Evolutionary conservation across 1,140 invertebrate species (phyloP), one percentile per base, ranked within the genome.

Genomic region (Asbolus verrucosus): DNA sequence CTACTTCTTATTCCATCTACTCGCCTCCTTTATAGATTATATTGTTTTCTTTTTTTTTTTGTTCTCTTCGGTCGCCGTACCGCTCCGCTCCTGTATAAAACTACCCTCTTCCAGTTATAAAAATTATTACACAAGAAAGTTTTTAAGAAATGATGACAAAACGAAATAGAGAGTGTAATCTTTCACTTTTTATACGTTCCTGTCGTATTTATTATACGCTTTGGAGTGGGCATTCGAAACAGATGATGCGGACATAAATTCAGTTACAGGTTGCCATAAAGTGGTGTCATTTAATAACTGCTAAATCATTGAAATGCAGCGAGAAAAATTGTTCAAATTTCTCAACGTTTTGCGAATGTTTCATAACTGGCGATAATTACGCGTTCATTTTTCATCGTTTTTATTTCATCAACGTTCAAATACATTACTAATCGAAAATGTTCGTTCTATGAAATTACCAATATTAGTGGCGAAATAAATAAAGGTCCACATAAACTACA

Each of bases 211-310:
- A 54, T 54, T 54, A 54, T 24, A 54, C 46, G 46, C 46, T 54
- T 54, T 54, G 46, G 46, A 54, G 46, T 54, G 46, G 46, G 46
- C 46, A 54, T 54, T 54, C 46, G 46, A 54, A 54, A 54, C 46
- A 54, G 46, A 54, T 54, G 46, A 54, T 54, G 46, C 46, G 27
- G 18, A 54, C 46, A 54, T 54, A 54, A 54, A 54, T 54, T 54
- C 21, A 54, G 46, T 54, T 54, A 54, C 46, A 54, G 46, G 46
- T 54, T 30, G 46, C 46, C 46, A 54, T 36, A 36, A 27, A 54
- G 43, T 50, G 16, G 43, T 50, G 43, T 18, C 43, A 24, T 50
- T 50, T 50, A 21, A 19, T 50, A 54, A 54, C 19, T 54, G 46
- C 19, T 54, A 54, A 30, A 54, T 54, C 46, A 31, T 21, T 24